Percentiles rank a stretch among this genome's conserved stretches.
These are phyloP conservation scores for Charanyca ferruginea DNA, from an alignment of 2,888 invertebrate genomes.

Conservation along the genomic window DNA sequence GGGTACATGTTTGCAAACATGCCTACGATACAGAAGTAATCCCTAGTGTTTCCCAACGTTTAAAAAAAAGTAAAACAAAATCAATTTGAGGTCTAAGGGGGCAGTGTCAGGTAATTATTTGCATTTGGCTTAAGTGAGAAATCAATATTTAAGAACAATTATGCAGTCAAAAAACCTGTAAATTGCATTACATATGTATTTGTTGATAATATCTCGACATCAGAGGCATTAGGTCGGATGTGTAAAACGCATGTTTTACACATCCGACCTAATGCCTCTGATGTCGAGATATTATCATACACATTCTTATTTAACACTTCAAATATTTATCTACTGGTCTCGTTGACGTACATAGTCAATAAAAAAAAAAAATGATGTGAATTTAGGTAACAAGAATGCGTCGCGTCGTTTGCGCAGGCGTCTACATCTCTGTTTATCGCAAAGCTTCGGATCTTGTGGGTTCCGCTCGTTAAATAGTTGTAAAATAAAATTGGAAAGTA, in stretches of 20 bases:
- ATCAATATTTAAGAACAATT: constrained; percentile 35
- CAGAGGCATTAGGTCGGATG: too few species aligned
- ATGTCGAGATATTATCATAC: constrained; percentile 39
- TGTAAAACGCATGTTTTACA: too few species aligned
- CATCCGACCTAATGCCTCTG: too few species aligned
- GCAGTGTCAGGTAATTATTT: background rate
- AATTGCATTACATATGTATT: constrained; percentile 12
- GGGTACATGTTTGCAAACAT: too few species aligned
- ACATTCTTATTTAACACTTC: constrained; percentile 35
- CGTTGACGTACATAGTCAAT: constrained; percentile 44
- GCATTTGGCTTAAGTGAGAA: constrained; percentile 6
- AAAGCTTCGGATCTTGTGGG: constrained; percentile 73
- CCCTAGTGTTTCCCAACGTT: too few species aligned
- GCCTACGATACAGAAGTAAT: too few species aligned
- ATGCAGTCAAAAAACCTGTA: constrained; percentile 9
- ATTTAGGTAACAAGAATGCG: constrained; percentile 59
- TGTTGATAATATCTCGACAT: too few species aligned
- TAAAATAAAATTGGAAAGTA: constrained; percentile 72
- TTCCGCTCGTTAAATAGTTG: constrained; percentile 74
- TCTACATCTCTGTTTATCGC: constrained; percentile 64
- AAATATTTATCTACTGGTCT: constrained; percentile 49
- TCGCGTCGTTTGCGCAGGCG: constrained; percentile 6
- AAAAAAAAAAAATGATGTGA: constrained; percentile 60
- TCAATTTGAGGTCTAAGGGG: too few species aligned
- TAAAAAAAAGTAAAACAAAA: too few species aligned